These are phyloP conservation scores for Agonum fuliginosum DNA, from an alignment of 2,888 invertebrate genomes.

Conservation along the genomic window DNA sequence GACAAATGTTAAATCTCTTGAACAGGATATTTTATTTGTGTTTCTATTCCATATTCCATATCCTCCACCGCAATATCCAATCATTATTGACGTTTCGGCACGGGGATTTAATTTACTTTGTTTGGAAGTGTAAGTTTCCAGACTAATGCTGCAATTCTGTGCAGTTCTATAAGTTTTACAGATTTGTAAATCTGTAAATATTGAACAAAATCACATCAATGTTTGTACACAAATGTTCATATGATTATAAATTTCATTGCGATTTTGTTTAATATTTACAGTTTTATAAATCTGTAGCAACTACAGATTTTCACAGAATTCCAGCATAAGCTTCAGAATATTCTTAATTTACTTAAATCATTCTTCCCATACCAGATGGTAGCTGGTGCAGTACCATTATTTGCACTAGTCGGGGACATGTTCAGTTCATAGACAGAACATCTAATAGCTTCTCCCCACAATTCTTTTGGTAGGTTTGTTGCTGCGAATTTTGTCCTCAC, in stretches of 20 bases:
- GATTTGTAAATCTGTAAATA: too few species aligned
- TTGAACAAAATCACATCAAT: too few species aligned
- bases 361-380: slow-evolving; percentile 19
- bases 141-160: too few species aligned
- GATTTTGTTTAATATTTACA: too few species aligned
- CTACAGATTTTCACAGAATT: too few species aligned
- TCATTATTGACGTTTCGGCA: neutral
- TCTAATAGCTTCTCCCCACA: slow-evolving; percentile 40
- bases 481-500: too few species aligned
- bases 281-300: too few species aligned
- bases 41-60: neutral
- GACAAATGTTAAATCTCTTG: slow-evolving; percentile 40
- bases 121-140: neutral
- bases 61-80: neutral
- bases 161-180: too few species aligned
- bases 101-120: slow-evolving; percentile 21
- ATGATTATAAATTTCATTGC: too few species aligned
- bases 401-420: slow-evolving; percentile 40
- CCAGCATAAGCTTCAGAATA: slow-evolving; percentile 52
- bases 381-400: slow-evolving; percentile 43
- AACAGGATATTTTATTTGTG: neutral
- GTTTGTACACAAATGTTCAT: too few species aligned
- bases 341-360: slow-evolving; percentile 24
- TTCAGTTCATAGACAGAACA: slow-evolving; percentile 48
- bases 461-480: neutral